Evolutionary conservation across 2,888 invertebrate species (phyloP).

Genomic region (Euzophera pinguis): DNA sequence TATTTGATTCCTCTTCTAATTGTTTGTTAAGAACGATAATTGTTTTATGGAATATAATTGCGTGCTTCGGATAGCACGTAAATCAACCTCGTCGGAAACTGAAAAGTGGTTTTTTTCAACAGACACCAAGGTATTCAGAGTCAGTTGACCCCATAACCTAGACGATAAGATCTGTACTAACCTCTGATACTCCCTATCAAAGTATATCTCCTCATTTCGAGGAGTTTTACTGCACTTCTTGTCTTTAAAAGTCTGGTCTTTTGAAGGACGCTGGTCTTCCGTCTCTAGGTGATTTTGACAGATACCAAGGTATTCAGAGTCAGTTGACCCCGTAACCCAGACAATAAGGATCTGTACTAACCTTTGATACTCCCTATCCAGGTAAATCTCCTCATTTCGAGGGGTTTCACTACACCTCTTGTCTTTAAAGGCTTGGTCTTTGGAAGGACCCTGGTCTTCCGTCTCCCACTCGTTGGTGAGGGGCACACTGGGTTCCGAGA

Average conservation of each 20-base stretch:
- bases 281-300: too few relatives aligned
- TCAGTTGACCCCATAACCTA: neutral
- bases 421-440: too few relatives aligned
- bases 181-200: too few relatives aligned
- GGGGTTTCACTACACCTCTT: neutral
- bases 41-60: too few relatives aligned
- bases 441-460: conserved; percentile 44
- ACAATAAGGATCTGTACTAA: conserved; percentile 19
- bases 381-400: conserved; percentile 38
- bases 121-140: too few relatives aligned
- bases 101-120: too few relatives aligned
- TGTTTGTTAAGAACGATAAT: too few relatives aligned
- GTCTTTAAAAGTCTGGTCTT: too few relatives aligned
- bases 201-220: conserved; percentile 29
- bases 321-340: neutral
- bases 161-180: conserved; percentile 19
- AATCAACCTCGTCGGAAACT: too few relatives aligned
- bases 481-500: conserved; percentile 31
- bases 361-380: conserved; percentile 66
- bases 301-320: too few relatives aligned
- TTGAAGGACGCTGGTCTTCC: conserved; percentile 42
- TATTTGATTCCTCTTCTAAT: too few relatives aligned
- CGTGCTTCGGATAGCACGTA: too few relatives aligned
- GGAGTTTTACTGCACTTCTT: neutral
- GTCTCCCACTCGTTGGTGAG: conserved; percentile 58